Conservation (phyloP, 2,888 invertebrate species). For the Andrena minutula region DNA sequence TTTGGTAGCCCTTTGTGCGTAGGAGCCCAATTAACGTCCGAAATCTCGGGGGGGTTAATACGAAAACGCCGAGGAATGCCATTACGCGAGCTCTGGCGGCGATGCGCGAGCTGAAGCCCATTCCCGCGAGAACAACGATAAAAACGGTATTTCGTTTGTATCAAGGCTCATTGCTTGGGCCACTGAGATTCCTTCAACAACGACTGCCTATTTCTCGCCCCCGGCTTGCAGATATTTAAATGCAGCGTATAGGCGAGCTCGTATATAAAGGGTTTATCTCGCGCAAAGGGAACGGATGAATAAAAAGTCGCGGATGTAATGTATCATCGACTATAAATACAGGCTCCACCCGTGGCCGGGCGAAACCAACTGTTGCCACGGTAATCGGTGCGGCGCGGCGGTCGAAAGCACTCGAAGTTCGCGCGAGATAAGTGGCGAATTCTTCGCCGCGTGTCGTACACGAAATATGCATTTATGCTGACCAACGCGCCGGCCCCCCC, state of each 20-base stretch:
- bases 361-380: slow-evolving; percentile 33
- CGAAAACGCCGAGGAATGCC: slow-evolving; percentile 45
- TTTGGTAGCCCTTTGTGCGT: slow-evolving; percentile 49
- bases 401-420: slow-evolving; percentile 45
- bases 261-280: not conserved
- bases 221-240: no score
- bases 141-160: slow-evolving; percentile 15
- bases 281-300: not conserved
- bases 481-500: slow-evolving; percentile 23
- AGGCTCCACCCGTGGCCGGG: slow-evolving; percentile 8
- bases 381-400: slow-evolving; percentile 22
- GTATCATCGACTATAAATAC: slow-evolving; percentile 25
- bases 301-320: slow-evolving; percentile 9
- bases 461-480: slow-evolving; percentile 64
- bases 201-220: no score
- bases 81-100: slow-evolving; percentile 35
- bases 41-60: slow-evolving; percentile 28
- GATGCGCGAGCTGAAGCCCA: not conserved
- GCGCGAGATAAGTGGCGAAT: slow-evolving; percentile 67
- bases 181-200: no score
- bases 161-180: no score
- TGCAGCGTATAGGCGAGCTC: not conserved
- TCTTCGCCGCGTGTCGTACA: slow-evolving; percentile 56
- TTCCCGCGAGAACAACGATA: slow-evolving; percentile 26
- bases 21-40: slow-evolving; percentile 59